Percentiles rank a stretch among this genome's conserved stretches.
Conservation (phyloP, 2,113 vertebrate genomes). For the Chloropsis cyanopogon region DNA sequence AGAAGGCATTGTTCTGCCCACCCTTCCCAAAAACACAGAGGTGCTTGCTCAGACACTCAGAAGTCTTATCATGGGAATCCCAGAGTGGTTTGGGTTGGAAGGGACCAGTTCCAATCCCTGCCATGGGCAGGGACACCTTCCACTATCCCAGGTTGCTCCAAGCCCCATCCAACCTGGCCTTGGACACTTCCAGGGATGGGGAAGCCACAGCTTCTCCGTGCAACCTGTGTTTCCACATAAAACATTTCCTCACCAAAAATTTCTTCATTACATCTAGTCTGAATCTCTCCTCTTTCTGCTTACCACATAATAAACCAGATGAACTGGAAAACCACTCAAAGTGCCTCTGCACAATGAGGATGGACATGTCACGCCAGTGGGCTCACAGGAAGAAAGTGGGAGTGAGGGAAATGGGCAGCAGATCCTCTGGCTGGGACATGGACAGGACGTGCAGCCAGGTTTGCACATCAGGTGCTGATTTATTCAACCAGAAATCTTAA, state of each 20-base stretch:
- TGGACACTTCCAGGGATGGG: not conserved
- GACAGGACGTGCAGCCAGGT: not conserved
- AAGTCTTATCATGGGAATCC: not conserved
- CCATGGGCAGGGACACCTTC: not conserved
- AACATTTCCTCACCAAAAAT: not conserved
- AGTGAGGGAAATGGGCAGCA: accelerated
- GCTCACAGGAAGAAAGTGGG: not conserved
- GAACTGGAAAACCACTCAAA: not conserved
- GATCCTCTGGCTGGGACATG: not conserved
- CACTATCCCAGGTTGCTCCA: not conserved
- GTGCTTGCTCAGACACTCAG: not conserved
- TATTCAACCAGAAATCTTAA: not conserved
- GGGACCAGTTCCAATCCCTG: not conserved
- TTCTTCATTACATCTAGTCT: not conserved
- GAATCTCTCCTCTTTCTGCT: not conserved
- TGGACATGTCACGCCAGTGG: accelerated
- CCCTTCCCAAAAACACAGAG: not conserved
- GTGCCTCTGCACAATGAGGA: not conserved
- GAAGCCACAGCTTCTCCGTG: not conserved
- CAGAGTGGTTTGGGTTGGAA: not conserved
- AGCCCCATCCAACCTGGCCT: accelerated
- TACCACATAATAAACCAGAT: not conserved
- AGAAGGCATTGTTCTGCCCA: accelerated
- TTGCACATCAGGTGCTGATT: not conserved
- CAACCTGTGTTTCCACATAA: not conserved